These are phyloP conservation scores for Campoletis sonorensis DNA, from an alignment of 1,140 invertebrate species.

Conservation along the genomic window DNA sequence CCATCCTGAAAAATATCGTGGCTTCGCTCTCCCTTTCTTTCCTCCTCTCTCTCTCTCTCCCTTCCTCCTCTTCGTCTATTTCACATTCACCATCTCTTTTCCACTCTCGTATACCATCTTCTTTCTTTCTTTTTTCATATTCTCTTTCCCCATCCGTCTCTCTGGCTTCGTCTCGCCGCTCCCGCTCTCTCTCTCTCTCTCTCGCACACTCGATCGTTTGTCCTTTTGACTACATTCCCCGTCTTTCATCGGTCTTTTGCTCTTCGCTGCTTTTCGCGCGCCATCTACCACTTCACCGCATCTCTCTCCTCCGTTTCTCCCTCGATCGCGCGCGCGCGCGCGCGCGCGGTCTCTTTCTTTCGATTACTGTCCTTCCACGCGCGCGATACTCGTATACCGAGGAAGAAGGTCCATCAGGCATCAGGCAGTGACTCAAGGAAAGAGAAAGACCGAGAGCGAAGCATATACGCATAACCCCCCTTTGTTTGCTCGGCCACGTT, in stretches of 20 bases:
- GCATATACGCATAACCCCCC: slow-evolving; percentile 58
- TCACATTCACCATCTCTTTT: slow-evolving; percentile 50
- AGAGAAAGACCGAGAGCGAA: slow-evolving; percentile 53
- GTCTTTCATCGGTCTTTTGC: slow-evolving; percentile 30
- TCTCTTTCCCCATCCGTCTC: slow-evolving; percentile 19
- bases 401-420: slow-evolving; percentile 43
- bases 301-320: slow-evolving; percentile 48
- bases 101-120: slow-evolving; percentile 42
- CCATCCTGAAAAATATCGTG: slow-evolving; percentile 75
- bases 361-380: slow-evolving; percentile 40
- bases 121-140: not conserved
- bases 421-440: slow-evolving; percentile 31
- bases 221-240: slow-evolving; percentile 30
- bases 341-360: slow-evolving; percentile 54
- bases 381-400: slow-evolving; percentile 22
- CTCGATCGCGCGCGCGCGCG: too few species aligned
- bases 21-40: slow-evolving; percentile 60
- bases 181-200: not conserved
- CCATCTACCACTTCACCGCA: slow-evolving; percentile 7
- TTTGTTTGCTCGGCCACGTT: slow-evolving; percentile 70
- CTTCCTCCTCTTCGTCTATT: slow-evolving; percentile 40
- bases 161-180: slow-evolving; percentile 1
- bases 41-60: slow-evolving; percentile 51
- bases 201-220: not conserved
- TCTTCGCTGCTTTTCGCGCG: slow-evolving; percentile 19